Conservation (phyloP, 1,140 invertebrate species). For the Drosophila pandora region DNA sequence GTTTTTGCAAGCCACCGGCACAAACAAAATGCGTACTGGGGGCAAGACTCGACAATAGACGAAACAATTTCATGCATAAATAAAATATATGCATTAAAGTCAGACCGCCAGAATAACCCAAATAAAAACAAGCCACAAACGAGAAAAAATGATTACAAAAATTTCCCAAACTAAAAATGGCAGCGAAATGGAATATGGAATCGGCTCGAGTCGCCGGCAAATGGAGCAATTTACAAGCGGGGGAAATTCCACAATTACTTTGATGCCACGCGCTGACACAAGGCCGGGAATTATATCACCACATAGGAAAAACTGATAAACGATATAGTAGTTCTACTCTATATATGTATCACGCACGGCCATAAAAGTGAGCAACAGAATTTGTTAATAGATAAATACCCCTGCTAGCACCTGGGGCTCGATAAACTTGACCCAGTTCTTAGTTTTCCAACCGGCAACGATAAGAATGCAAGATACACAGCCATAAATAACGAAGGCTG, state of each 20-base stretch:
- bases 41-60: conserved; percentile 6
- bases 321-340: conserved; percentile 9
- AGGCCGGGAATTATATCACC: conserved; percentile 41
- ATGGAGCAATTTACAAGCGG: conserved; percentile 52
- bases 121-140: conserved; percentile 42
- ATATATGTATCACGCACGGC: conserved; percentile 1
- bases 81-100: conserved; percentile 46
- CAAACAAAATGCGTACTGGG: conserved; percentile 21
- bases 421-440: conserved; percentile 77
- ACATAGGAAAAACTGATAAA: conserved; percentile 39
- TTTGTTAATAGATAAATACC: conserved; percentile 56
- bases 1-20: conserved; percentile 5
- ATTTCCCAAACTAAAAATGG: conserved; percentile 52
- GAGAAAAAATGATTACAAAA: conserved; percentile 58
- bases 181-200: conserved; percentile 29
- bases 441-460: conserved; percentile 14
- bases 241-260: conserved; percentile 66
- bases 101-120: conserved; percentile 46
- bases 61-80: conserved; percentile 38
- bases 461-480: conserved; percentile 22
- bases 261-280: conserved; percentile 56
- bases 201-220: conserved; percentile 17
- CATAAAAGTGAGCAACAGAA: conserved; percentile 23
- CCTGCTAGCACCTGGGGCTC: conserved; percentile 11
- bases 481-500: conserved; percentile 18